These are phyloP conservation scores for Sylvietta virens DNA, from an alignment of 2,113 vertebrate species.

Conservation along the genomic window DNA sequence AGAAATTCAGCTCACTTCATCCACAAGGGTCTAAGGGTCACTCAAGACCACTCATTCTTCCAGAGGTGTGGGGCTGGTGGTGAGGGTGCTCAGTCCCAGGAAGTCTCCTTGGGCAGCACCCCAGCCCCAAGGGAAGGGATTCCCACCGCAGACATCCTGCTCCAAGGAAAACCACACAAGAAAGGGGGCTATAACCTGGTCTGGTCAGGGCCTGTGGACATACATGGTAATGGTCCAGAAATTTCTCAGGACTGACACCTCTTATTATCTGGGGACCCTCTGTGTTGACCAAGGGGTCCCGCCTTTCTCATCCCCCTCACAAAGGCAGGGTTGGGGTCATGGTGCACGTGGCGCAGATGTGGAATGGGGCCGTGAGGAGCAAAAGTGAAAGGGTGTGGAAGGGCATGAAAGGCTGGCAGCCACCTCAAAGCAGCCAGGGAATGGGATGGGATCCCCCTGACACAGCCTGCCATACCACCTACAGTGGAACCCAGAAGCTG, in stretches of 20 bases:
- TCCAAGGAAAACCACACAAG: neutral
- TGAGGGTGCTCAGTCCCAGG: neutral
- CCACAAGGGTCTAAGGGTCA: neutral
- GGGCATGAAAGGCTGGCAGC: neutral
- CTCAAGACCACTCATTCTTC: neutral
- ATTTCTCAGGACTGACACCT: neutral
- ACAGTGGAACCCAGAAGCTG: neutral
- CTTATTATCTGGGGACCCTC: neutral
- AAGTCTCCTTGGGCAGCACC: neutral
- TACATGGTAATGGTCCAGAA: neutral
- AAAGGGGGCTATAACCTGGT: neutral
- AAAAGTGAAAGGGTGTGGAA: neutral
- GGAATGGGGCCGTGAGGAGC: neutral
- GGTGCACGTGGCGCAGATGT: accelerated
- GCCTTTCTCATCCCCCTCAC: accelerated
- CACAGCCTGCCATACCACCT: neutral
- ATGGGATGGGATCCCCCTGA: neutral
- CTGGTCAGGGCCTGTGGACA: neutral
- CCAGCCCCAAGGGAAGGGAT: neutral
- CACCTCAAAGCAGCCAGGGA: neutral
- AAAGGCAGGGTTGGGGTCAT: neutral
- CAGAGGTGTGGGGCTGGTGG: neutral
- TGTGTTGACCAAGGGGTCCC: neutral
- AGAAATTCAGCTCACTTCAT: neutral
- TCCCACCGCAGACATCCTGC: neutral